These are phyloP conservation scores for Calyptommatus sinebrachiatus DNA, from an alignment of 2,113 vertebrate genomes.

Conservation along the genomic window DNA sequence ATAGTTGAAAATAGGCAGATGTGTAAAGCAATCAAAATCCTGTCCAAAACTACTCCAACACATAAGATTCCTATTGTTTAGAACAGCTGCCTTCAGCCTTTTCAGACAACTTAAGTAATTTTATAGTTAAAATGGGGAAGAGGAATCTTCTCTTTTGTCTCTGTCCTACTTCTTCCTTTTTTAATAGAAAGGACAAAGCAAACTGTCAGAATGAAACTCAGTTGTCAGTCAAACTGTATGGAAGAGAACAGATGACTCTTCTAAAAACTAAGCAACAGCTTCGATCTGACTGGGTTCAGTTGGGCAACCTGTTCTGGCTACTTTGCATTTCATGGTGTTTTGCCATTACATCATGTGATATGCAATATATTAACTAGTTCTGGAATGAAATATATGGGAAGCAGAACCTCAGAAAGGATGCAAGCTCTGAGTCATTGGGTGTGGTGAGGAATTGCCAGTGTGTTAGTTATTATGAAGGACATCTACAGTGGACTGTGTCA, in stretches of 20 bases:
- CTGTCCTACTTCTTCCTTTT: neutral
- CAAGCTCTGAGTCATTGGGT: neutral
- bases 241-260: no score
- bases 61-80: neutral
- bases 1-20: conserved; percentile 10
- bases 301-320: no score
- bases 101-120: neutral
- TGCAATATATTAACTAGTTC: no score
- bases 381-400: no score
- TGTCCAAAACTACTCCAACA: neutral
- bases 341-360: no score
- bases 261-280: no score
- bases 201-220: neutral
- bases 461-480: no score
- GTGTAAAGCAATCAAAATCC: neutral
- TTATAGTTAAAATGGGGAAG: neutral
- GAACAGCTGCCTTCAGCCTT: conserved; percentile 3
- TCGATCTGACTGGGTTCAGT: no score
- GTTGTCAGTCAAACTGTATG: neutral
- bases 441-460: neutral
- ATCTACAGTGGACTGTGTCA: no score
- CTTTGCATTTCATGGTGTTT: no score
- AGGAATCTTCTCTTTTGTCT: neutral
- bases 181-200: neutral
- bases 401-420: no score